These are phyloP conservation scores for Embiotoca jacksoni DNA, from an alignment of 2,113 vertebrate genomes.

Conservation along the genomic window DNA sequence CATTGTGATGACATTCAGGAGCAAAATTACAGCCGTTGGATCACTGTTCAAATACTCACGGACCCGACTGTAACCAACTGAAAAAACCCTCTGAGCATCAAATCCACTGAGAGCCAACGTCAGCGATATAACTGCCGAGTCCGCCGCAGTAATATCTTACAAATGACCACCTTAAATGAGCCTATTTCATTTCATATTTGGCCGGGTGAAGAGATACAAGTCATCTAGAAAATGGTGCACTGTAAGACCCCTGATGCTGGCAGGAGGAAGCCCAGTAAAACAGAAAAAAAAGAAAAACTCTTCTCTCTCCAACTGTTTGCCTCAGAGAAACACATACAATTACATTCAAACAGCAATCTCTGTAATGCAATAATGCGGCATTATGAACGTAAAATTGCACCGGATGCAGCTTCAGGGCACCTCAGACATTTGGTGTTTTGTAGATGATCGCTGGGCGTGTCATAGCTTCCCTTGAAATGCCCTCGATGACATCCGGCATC, in stretches of 20 bases:
- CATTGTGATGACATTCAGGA: too few species aligned
- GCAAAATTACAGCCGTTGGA: too few species aligned
- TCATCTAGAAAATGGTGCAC: conserved; percentile 22
- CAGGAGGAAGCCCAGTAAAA: conserved; percentile 6
- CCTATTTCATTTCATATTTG: conserved; percentile 42
- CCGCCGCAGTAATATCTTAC: conserved; percentile 4
- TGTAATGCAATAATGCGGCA: conserved; percentile 22
- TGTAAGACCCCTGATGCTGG: not conserved
- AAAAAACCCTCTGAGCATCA: not conserved
- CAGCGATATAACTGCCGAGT: conserved; percentile 6
- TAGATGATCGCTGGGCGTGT: conserved; percentile 46
- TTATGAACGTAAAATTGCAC: conserved; percentile 38
- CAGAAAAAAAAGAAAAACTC: not conserved
- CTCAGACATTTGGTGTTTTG: conserved; percentile 51
- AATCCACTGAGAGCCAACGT: conserved; percentile 6
- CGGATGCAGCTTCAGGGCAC: conserved; percentile 16
- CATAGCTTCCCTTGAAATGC: conserved; percentile 37
- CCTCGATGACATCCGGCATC: conserved; percentile 35
- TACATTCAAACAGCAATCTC: conserved; percentile 35
- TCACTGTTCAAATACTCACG: not conserved
- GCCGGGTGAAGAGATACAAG: conserved; percentile 32
- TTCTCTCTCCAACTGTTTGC: not conserved
- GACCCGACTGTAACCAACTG: not conserved
- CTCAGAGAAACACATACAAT: conserved; percentile 16
- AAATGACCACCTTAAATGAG: conserved; percentile 33